Evolutionary conservation across 2,797 vertebrate genomes (phyloP), one percentile per base, ranked within the genome.

Genomic region (Perodicticus potto): DNA sequence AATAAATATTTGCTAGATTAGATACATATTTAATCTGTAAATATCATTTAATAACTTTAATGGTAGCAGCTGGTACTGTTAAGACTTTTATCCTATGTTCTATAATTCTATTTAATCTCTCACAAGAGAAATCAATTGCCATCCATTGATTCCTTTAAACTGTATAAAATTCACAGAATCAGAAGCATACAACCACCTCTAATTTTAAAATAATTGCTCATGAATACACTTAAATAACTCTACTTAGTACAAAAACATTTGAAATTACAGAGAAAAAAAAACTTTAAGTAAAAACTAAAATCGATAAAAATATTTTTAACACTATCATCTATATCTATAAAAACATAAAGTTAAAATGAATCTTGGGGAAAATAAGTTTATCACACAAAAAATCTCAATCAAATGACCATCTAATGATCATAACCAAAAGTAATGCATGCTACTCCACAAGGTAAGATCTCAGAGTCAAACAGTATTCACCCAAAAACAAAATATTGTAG

Each of bases 261-360:
- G 34, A 93, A 87, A 95, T 20, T 40, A 8, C 57, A 74, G 55
- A 91, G 16, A 70, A 94, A 37, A 81, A 81, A 90, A 86, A 37
- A 43, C 29, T 59, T 93, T 32, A 89, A 81, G 25, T 25, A 29
- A 95, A 95, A 95, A 43, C 10, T 34, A 59, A 93, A 94, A 86
- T 29, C 57, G 34, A 8, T 67, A 14, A 61, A 83, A 81, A 37
- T 29, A 70, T 73, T 77, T 96, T 96, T 77, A 93, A 89, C 80
- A 92, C 95, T 45, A 76, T 17, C 49, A 83, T 65, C 43, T 76
- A 7, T 53, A 70, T 37, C 29, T 82, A 63, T 63, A 95, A 83
- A 76, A 20, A 67, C n/a, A 45, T 76, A 45, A 80, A 65, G 29
- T 43, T 74, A 77, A 77, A 93, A 78, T 57, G 7, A 81, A 74